Evolutionary conservation across 2,113 vertebrate species (phyloP).

Genomic region (Poeciliopsis occidentalis): DNA sequence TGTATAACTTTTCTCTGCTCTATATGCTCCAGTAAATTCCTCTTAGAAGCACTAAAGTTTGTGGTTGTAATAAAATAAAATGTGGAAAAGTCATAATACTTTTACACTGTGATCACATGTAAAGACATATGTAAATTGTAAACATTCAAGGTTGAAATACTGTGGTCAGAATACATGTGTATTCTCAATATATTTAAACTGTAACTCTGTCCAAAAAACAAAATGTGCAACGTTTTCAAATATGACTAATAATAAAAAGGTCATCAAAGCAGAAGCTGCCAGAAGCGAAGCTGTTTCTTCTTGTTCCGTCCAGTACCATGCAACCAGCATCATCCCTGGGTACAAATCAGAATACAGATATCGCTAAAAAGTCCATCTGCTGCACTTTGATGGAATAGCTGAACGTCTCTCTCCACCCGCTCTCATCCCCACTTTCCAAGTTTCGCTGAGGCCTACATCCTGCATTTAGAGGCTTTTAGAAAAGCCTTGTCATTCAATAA

Average conservation of each 20-base stretch:
- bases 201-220: background rate
- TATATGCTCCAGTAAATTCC: background rate
- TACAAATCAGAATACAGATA: conserved; percentile 49
- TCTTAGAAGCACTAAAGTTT: background rate
- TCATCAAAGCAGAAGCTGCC: conserved; percentile 17
- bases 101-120: background rate
- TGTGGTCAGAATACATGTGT: too few species aligned
- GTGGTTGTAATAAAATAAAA: background rate
- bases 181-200: background rate
- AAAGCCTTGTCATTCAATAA: conserved; percentile 75
- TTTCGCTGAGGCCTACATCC: conserved; percentile 74
- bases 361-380: conserved; percentile 62
- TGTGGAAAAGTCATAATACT: background rate
- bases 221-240: background rate
- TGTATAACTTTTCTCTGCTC: too few species aligned
- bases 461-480: conserved; percentile 81
- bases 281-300: conserved; percentile 41
- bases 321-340: conserved; percentile 42
- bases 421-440: conserved; percentile 56
- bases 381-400: conserved; percentile 46
- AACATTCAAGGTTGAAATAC: background rate
- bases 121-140: background rate
- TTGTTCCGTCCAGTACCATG: conserved; percentile 17
- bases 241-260: background rate
- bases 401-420: conserved; percentile 61